Evolutionary conservation across 2,888 invertebrate genomes (phyloP), one percentile per base, ranked within the genome.

Genomic region (Pollenia amentaria): DNA sequence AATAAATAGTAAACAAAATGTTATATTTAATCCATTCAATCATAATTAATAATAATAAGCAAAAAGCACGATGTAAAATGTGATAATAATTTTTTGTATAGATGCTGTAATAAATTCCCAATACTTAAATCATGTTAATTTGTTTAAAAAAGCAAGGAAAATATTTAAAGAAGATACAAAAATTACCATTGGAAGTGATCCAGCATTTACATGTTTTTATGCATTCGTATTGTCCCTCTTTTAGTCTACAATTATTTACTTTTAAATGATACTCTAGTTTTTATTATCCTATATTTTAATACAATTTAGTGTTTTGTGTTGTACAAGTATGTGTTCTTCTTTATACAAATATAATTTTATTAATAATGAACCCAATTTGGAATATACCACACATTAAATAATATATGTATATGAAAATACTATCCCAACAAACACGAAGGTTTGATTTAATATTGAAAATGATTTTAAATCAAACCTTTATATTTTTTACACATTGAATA

Each of bases 101-200:
- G 29, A 29, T 29, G 29, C 29, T 29, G 4, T 6, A 6, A 29
- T 29, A 29, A 29, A 29, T 29, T 29, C 29, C 29, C 29, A 29
- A 29, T 0, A 29, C 6, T 29, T 29, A n/a, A n/a, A n/a, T n/a
- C n/a, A n/a, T n/a, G n/a, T n/a, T n/a, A 29, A 29, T 29, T 29
- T 29, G 29, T 29, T 29, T 0, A 55, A 65, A 48, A 67, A 16
- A 62, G 42, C 9, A 0, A 46, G 44, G 38, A 62, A 77, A 46
- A 62, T 6, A 29, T 29, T 3, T 29, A 29, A 29, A 29, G 29
- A 29, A 29, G 6, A 29, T 29, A 90, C 88, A 90, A 88, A 91
- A 91, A 91, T 91, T 91, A 89, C 91, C 90, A 89, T 89, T 90
- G 92, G 91, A 91, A 92, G 91, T 91, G 89, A 91, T 91, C 91